Percentiles rank a stretch among this genome's conserved stretches.
Conservation (phyloP, 2,797 vertebrate species). For the Mus minutoides region DNA sequence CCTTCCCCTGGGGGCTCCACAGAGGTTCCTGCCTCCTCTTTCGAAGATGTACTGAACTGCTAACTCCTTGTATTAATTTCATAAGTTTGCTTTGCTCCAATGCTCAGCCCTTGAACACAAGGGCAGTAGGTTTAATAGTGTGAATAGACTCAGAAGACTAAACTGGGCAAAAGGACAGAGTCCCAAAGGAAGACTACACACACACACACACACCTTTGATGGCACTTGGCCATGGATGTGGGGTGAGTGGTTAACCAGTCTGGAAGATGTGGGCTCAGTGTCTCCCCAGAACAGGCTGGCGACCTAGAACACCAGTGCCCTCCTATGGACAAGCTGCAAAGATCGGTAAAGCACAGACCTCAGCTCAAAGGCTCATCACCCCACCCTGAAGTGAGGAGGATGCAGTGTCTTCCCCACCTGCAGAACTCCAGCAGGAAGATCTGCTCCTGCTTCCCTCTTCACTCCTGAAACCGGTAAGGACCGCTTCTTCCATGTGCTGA, state of each 20-base stretch:
- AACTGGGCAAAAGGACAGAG: background rate
- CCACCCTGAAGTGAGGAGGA: background rate
- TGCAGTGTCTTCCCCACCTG: background rate
- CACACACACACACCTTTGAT: background rate
- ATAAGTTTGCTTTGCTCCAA: background rate
- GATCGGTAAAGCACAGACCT: background rate
- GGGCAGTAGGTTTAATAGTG: background rate
- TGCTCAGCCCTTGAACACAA: background rate
- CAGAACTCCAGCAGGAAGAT: background rate
- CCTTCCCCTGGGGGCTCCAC: background rate
- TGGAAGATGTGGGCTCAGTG: background rate
- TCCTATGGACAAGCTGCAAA: constrained; percentile 75
- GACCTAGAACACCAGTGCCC: constrained; percentile 75
- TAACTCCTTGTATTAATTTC: background rate
- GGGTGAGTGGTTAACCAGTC: background rate
- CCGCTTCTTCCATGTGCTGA: constrained; percentile 4
- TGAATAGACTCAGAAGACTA: background rate
- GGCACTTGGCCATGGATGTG: background rate
- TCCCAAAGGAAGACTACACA: background rate
- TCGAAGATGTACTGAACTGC: background rate
- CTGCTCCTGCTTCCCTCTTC: background rate
- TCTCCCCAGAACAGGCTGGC: background rate
- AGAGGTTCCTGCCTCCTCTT: background rate
- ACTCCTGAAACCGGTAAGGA: background rate
- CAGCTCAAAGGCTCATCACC: background rate